phyloP scores from a whole-genome alignment of 2,888 invertebrate genomes.

The Eristalinus sepulchralis region DNA sequence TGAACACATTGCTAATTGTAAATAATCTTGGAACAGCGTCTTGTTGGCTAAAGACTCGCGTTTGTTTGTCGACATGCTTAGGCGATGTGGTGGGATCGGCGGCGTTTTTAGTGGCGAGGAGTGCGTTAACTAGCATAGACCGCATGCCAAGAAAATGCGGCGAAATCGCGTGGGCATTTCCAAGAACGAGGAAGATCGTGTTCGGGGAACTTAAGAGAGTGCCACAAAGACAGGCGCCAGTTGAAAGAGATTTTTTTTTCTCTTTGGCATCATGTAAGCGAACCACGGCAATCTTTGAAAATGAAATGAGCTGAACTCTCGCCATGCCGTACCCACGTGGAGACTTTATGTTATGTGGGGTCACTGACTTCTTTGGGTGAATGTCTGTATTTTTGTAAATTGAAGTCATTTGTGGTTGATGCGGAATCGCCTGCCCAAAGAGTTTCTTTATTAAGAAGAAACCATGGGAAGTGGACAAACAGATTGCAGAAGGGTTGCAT shows the following conservation, averaged over 20 bases:
- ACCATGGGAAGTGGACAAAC: too few relatives aligned
- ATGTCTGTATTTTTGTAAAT: not conserved
- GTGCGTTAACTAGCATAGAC: conserved; percentile 22
- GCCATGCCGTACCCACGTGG: not conserved
- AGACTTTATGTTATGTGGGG: not conserved
- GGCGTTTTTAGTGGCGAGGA: not conserved
- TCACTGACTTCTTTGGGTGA: not conserved
- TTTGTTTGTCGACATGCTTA: conserved; percentile 50
- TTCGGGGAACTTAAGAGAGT: not conserved
- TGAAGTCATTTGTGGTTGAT: too few relatives aligned
- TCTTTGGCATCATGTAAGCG: not conserved
- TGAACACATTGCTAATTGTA: conserved; percentile 43
- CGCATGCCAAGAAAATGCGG: not conserved
- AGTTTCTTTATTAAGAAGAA: too few relatives aligned
- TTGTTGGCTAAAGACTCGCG: conserved; percentile 43
- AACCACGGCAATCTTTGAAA: not conserved
- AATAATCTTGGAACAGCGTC: conserved; percentile 3
- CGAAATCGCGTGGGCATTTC: conserved; percentile 12
- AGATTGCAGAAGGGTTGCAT: too few relatives aligned
- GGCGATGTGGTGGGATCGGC: not conserved
- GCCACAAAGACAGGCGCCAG: not conserved
- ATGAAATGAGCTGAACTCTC: not conserved
- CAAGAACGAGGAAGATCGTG: conserved; percentile 1
- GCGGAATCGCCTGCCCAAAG: too few relatives aligned
- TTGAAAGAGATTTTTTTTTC: not conserved